Percentiles rank a stretch among this genome's conserved stretches.
These are phyloP conservation scores for Synanthedon vespiformis DNA, from an alignment of 2,888 invertebrate species.

Conservation along the genomic window DNA sequence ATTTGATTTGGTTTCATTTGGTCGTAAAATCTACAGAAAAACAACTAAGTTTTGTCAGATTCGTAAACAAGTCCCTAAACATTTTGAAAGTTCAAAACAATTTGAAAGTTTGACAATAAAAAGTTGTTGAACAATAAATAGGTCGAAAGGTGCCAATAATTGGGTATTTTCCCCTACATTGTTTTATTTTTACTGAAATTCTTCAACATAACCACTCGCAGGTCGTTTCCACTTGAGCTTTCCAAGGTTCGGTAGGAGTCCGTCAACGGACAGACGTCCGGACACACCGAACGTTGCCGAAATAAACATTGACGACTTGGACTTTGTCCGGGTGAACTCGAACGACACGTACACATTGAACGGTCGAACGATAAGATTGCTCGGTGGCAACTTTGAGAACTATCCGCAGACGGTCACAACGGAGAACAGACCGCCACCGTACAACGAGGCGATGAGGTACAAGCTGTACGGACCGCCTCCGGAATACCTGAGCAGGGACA, in stretches of 20 bases:
- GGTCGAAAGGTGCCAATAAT: too few species aligned
- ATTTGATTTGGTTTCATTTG: too few species aligned
- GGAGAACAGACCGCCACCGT: slow-evolving; percentile 39
- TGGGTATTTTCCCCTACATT: too few species aligned
- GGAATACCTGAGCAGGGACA: slow-evolving; percentile 20
- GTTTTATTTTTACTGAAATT: too few species aligned
- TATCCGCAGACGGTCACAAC: slow-evolving; percentile 27
- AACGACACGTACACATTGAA: slow-evolving; percentile 57
- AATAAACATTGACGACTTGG: slow-evolving; percentile 41
- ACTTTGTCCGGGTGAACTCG: slow-evolving; percentile 37
- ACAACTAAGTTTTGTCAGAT: too few species aligned
- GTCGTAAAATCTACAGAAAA: too few species aligned
- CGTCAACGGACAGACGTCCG: slow-evolving; percentile 24
- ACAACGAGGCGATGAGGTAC: slow-evolving; percentile 49
- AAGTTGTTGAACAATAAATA: too few species aligned
- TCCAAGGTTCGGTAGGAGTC: slow-evolving; percentile 32
- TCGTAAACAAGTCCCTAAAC: too few species aligned
- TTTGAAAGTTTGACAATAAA: too few species aligned
- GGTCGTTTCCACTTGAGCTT: slow-evolving; percentile 45
- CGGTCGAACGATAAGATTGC: slow-evolving; percentile 47
- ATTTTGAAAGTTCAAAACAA: too few species aligned
- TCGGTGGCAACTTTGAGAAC: slow-evolving; percentile 53
- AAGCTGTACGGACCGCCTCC: slow-evolving; percentile 62
- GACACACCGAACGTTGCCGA: slow-evolving; percentile 55
- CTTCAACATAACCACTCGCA: background rate